Percentiles rank a stretch among this genome's conserved stretches.
Conservation (phyloP, 2,113 vertebrate genomes). For the Antigone vipio region DNA sequence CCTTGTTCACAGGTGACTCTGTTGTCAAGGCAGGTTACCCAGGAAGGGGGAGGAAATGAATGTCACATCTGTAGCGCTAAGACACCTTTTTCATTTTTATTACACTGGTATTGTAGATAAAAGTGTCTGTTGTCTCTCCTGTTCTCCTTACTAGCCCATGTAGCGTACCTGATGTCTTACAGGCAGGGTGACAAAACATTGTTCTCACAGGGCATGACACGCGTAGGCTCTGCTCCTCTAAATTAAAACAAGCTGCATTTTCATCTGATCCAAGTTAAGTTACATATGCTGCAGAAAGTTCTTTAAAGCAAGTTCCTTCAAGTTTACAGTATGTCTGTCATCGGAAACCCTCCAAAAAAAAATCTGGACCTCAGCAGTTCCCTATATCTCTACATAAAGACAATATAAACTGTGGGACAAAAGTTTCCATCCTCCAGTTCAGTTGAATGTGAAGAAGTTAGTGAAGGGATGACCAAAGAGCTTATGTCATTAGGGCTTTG, state of each 20-base stretch:
- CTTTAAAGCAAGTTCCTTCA: background rate
- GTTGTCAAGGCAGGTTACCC: background rate
- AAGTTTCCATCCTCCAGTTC: background rate
- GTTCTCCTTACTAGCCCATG: background rate
- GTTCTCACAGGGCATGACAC: fast-evolving
- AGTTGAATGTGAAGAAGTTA: background rate
- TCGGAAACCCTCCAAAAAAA: background rate
- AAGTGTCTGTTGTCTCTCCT: background rate
- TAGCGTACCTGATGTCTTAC: background rate
- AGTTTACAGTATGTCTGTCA: background rate
- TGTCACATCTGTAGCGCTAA: background rate
- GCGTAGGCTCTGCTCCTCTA: background rate
- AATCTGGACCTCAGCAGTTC: background rate
- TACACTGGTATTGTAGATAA: background rate
- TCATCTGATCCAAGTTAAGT: background rate
- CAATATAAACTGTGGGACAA: background rate
- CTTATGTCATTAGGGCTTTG: background rate
- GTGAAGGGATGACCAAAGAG: background rate
- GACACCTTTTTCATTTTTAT: background rate
- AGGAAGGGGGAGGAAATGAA: background rate
- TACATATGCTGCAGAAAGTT: background rate
- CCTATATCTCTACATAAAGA: background rate
- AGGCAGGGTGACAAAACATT: background rate
- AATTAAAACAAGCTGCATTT: background rate
- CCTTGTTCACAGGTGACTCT: background rate